Evolutionary conservation across 2,797 vertebrate species (phyloP).

Genomic region (Numenius phaeopus): DNA sequence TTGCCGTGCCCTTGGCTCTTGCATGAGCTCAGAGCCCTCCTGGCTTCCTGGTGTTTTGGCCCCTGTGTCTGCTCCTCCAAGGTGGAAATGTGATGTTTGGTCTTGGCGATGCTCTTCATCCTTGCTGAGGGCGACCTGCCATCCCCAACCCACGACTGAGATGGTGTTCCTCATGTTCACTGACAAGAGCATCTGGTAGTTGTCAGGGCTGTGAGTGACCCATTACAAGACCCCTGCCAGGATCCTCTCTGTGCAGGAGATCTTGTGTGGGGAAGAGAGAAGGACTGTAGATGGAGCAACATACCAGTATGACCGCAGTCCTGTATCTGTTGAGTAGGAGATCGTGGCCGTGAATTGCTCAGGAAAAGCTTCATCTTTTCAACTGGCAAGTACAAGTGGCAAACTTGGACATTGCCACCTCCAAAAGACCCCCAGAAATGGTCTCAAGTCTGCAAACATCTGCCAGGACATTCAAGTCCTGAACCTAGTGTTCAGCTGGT

Average conservation of each 20-base stretch:
- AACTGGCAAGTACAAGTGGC: neutral
- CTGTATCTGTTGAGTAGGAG: neutral
- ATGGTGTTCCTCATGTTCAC: neutral
- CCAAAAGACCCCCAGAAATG: neutral
- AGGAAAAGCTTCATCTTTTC: neutral
- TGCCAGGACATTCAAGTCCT: neutral
- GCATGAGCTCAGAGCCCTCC: neutral
- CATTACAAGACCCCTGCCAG: neutral
- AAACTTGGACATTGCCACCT: neutral
- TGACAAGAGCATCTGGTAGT: neutral
- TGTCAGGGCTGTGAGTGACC: neutral
- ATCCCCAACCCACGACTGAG: neutral
- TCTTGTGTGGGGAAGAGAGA: neutral
- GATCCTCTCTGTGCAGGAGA: neutral
- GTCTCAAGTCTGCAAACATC: neutral
- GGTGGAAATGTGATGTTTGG: accelerated
- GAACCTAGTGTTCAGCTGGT: neutral
- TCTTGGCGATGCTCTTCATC: neutral
- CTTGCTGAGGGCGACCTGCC: accelerated
- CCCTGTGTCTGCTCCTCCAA: neutral
- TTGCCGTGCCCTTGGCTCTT: neutral
- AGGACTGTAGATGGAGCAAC: neutral
- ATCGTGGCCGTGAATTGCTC: neutral
- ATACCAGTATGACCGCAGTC: neutral
- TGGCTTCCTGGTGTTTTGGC: neutral